These are phyloP conservation scores for Protobothrops flavoviridis DNA, from an alignment of 2,113 vertebrate species.

Conservation along the genomic window DNA sequence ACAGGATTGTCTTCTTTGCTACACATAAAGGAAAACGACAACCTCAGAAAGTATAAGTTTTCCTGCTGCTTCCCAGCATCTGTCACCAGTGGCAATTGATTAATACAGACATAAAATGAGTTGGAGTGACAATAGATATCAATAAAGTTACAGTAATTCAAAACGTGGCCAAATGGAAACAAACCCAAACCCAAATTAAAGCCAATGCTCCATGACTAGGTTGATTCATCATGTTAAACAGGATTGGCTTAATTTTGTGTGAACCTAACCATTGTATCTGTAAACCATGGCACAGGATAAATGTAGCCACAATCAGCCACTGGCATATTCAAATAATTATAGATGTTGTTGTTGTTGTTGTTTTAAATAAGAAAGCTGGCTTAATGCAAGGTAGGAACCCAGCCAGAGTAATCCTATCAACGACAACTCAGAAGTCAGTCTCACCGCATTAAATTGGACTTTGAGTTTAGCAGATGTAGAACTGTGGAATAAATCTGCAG, in stretches of 20 bases:
- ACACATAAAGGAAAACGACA: background rate
- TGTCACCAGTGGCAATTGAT: background rate
- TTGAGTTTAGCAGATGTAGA: background rate
- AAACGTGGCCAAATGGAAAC: background rate
- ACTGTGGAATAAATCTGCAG: background rate
- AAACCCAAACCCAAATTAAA: background rate
- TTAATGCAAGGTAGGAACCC: background rate
- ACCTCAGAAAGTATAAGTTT: background rate
- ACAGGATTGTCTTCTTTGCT: background rate
- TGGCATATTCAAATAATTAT: background rate
- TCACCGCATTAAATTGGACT: background rate
- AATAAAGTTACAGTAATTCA: background rate
- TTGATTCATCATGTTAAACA: background rate
- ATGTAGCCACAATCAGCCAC: background rate
- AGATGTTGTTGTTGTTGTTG: background rate
- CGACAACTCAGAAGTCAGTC: background rate
- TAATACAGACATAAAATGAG: background rate
- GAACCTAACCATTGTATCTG: background rate
- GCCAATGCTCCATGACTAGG: background rate
- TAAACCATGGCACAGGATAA: background rate
- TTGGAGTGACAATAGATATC: background rate
- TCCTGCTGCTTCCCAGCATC: background rate
- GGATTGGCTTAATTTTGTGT: background rate
- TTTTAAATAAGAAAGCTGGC: background rate
- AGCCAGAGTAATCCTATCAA: background rate